These are phyloP conservation scores for Phymatocera aterrima DNA, from an alignment of 2,888 invertebrate species.

Conservation along the genomic window DNA sequence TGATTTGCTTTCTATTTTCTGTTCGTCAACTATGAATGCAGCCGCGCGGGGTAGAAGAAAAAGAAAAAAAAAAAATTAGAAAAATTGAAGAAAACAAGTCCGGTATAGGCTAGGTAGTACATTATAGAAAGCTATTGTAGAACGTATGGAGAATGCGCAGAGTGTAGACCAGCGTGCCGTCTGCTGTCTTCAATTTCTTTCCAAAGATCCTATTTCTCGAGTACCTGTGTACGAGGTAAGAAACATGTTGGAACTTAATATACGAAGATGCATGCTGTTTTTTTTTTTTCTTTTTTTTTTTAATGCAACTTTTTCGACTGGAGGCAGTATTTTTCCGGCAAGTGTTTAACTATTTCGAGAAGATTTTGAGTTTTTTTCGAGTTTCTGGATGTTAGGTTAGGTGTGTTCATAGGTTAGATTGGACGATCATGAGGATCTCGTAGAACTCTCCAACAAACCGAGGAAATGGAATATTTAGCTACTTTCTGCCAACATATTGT, in stretches of 20 bases:
- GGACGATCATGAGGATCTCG: no score
- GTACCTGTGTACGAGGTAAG: background rate
- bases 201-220: conserved; percentile 26
- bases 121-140: background rate
- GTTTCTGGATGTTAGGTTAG: no score
- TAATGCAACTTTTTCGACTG: no score
- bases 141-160: background rate
- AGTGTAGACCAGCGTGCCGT: conserved; percentile 36
- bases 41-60: background rate
- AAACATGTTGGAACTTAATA: conserved; percentile 24
- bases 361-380: no score
- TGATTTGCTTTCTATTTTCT: background rate
- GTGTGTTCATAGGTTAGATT: no score
- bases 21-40: no score
- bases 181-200: conserved; percentile 34
- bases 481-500: no score
- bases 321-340: no score
- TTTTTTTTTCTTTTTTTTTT: background rate
- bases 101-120: background rate
- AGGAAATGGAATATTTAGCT: no score
- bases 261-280: background rate
- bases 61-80: background rate
- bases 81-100: background rate
- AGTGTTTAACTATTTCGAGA: no score
- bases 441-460: no score